Evolutionary conservation across 2,113 vertebrate species (phyloP), one percentile per base, ranked within the genome.

Genomic region (Plecotus auritus): DNA sequence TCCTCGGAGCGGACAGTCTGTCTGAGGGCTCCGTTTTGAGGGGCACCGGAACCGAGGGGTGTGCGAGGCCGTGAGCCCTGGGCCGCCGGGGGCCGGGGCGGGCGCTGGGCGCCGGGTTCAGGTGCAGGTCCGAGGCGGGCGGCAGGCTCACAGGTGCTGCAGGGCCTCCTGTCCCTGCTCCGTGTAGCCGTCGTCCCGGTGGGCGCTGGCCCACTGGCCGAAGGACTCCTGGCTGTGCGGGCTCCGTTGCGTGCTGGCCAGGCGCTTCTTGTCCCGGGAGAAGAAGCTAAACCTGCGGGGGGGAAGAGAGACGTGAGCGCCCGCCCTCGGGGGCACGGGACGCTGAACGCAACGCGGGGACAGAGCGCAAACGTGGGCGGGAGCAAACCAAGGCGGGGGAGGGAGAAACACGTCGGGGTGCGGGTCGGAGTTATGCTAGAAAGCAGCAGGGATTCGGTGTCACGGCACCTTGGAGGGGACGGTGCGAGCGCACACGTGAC

Each of bases 91-190:
- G 32, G 74, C 30, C 69, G 30, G 37, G 32, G 91, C 42, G 56
- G 95, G 78, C 67, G 86, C 95, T 92, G 47, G 56, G 56, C 94
- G 96, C 93, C 35, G 0, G 26, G 32, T 74, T 85, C 47, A 45
- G 95, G 80, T 59, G 88, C 95, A 32, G 95, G 95, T 88, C 96
- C 77, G 35, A 93, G 67, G 73, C 28, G 30, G 35, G 22, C 56
- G 78, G 42, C 2, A n/a, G 80, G 77, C 93, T 99, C 99, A 99
- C 98, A 99, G 98, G 97, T 99, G 99, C 98, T 99, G 99, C 86
- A 99, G 93, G 35, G 99, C 99, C 97, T 99, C 99, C 97, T 99
- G 99, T 80, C 99, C 99, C 97, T 99, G 99, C 90, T 99, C 99
- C 0, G 99, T 99, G 98, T 99, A 99, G 51, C 98, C 98, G 18